A percentile compares a stretch with the other conserved stretches of the same genome.
phyloP scores from a whole-genome alignment of 2,113 vertebrate species.

The Pseudorhombus dupliciocellatus region DNA sequence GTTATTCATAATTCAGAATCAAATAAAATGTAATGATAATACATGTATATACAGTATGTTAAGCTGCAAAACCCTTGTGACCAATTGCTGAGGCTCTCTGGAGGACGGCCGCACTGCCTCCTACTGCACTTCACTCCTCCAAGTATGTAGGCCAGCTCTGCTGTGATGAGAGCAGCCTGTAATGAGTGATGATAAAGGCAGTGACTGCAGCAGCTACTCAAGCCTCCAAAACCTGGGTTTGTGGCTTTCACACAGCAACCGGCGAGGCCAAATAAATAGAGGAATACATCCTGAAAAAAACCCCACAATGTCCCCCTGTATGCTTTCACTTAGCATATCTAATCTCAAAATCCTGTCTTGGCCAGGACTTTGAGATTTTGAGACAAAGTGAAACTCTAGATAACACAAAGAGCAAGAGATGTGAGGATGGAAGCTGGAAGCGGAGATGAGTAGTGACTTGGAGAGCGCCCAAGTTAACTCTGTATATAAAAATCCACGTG shows the following conservation, averaged over 20 bases:
- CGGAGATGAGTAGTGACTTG: conserved; percentile 48
- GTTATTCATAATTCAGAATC: conserved; percentile 41
- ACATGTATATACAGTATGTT: conserved; percentile 4
- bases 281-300: conserved; percentile 28
- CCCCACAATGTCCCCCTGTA: conserved; percentile 47
- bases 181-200: conserved; percentile 51
- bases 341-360: conserved; percentile 71
- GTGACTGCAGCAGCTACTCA: conserved; percentile 38
- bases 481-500: neutral
- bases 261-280: conserved; percentile 25
- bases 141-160: conserved; percentile 55
- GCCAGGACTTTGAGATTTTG: no score
- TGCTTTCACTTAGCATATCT: conserved; percentile 72
- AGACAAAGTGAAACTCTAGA: conserved; percentile 68
- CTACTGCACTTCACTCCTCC: conserved; percentile 16
- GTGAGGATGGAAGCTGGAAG: neutral
- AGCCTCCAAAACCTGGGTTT: conserved; percentile 31
- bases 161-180: conserved; percentile 34
- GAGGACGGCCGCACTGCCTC: conserved; percentile 5
- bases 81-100: conserved; percentile 38
- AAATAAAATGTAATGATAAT: conserved; percentile 36
- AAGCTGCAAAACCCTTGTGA: conserved; percentile 43
- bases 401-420: conserved; percentile 19
- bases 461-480: conserved; percentile 54
- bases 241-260: conserved; percentile 25